These are phyloP conservation scores for Denticeps clupeoides DNA, from an alignment of 2,797 vertebrate species.

Conservation along the genomic window DNA sequence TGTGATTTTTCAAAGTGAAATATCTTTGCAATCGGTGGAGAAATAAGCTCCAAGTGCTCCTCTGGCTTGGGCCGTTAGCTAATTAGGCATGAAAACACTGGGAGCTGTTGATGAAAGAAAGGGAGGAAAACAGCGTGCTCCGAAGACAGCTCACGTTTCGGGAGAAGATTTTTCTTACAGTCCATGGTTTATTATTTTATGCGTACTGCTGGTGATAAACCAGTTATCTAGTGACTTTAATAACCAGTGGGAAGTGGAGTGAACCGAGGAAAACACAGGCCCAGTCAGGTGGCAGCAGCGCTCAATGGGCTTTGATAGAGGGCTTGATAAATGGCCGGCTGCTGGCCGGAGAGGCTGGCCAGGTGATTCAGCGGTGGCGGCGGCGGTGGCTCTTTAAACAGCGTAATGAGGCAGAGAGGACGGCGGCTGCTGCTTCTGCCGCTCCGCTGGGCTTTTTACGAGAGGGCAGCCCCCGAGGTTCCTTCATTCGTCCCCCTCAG, in stretches of 20 bases:
- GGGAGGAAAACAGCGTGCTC: conserved; percentile 3
- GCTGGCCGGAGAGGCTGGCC: conserved; percentile 22
- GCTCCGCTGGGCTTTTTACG: conserved; percentile 9
- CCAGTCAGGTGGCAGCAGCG: background rate
- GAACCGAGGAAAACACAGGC: too few relatives aligned
- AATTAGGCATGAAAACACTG: conserved; percentile 39
- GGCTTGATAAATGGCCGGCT: background rate
- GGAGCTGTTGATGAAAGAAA: conserved; percentile 4
- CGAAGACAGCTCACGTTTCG: background rate
- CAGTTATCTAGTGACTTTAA: too few relatives aligned
- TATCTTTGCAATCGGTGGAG: conserved; percentile 43
- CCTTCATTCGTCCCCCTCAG: background rate
- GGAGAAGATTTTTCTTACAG: background rate
- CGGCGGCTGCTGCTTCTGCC: conserved; percentile 2
- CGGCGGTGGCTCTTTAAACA: conserved; percentile 55
- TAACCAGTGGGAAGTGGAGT: too few relatives aligned
- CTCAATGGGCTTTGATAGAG: too few relatives aligned
- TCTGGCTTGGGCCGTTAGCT: conserved; percentile 33
- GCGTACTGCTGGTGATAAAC: too few relatives aligned
- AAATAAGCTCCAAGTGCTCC: conserved; percentile 34
- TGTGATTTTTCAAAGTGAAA: conserved; percentile 50
- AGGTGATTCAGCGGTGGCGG: conserved; percentile 45
- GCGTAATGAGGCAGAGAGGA: conserved; percentile 57
- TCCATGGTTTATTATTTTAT: background rate
- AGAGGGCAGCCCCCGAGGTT: background rate